Evolutionary conservation across 2,797 vertebrate species (phyloP), one percentile per base, ranked within the genome.

Genomic region (Typhlichthys subterraneus): DNA sequence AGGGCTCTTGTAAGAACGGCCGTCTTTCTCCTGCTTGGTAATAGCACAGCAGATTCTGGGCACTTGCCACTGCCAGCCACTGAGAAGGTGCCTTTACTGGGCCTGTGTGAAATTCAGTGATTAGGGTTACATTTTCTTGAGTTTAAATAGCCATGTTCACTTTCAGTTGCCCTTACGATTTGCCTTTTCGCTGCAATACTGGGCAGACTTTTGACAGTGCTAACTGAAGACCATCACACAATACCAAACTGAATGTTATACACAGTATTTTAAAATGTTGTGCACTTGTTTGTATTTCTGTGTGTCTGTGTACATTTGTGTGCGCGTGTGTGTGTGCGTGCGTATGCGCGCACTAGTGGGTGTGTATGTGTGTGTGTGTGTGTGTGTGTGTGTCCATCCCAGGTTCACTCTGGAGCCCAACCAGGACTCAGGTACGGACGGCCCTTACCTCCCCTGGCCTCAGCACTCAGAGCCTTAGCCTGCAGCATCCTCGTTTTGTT

Each of bases 381-480:
- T 49, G 8, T 14, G 47, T 48, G 12, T n/a, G 3, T 48, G 47
- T 48, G 12, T 5, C 23, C 10, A 12, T 12, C 47, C n/a, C 47
- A 48, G 17, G 14, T 47, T 52, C 2, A 12, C 4, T 38, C 13
- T 55, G 4, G 3, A 29, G 49, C 53, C 31, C 51, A 66, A 62
- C 45, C 42, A 33, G n/a, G 17, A 45, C 5, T n/a, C n/a, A 29
- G 14, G 56, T 42, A 17, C 5, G 45, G n/a, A 17, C 5, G 45
- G n/a, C 12, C 55, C 88, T 85, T 83, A 96, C 95, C 93, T 19
- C 91, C 90, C 58, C 75, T 81, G 63, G 67, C 87, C 0, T 92
- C 92, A 60, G 49, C 87, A 58, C 89, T 86, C 73, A 95, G 84
- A 76, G 87, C 77, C 77, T 78, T 82, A 10, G 83, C 92, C 63